Evolutionary conservation across 2,797 vertebrate species (phyloP).

Genomic region (Mycteria americana): DNA sequence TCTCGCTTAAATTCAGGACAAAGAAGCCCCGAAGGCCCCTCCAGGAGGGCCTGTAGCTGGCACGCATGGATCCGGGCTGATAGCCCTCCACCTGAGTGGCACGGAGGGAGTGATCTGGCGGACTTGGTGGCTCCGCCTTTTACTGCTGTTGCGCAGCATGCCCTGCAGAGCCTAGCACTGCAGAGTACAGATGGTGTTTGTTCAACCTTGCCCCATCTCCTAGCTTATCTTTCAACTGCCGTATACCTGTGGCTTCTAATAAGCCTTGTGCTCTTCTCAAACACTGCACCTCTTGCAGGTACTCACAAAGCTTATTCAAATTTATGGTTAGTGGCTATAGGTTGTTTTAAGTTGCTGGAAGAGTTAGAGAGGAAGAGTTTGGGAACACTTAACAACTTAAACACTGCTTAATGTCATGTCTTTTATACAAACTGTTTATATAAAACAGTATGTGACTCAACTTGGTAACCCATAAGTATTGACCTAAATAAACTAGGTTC

Average conservation of each 20-base stretch:
- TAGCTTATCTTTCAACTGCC: constrained; percentile 26
- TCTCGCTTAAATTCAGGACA: not conserved
- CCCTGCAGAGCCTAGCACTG: constrained; percentile 53
- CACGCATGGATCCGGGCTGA: fast-evolving
- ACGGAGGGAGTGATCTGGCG: not conserved
- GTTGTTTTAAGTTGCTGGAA: not conserved
- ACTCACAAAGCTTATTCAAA: not conserved
- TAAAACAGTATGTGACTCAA: not conserved
- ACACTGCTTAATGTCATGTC: not conserved
- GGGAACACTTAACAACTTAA: not conserved
- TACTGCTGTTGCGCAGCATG: constrained; percentile 56
- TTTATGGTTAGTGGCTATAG: not conserved
- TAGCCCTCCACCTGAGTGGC: not conserved
- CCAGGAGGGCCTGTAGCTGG: not conserved
- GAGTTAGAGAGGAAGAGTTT: not conserved
- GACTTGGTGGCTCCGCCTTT: constrained; percentile 26
- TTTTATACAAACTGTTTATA: not conserved
- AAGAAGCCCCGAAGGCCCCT: not conserved
- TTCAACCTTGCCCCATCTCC: constrained; percentile 48
- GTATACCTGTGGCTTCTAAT: constrained; percentile 2
- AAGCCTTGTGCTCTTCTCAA: not conserved
- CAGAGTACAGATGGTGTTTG: constrained; percentile 56
- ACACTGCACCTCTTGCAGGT: not conserved
- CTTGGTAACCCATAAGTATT: not conserved
- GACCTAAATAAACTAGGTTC: not conserved